These are phyloP conservation scores for Siniperca scherzeri DNA, from an alignment of 2,797 vertebrate genomes.

Conservation along the genomic window DNA sequence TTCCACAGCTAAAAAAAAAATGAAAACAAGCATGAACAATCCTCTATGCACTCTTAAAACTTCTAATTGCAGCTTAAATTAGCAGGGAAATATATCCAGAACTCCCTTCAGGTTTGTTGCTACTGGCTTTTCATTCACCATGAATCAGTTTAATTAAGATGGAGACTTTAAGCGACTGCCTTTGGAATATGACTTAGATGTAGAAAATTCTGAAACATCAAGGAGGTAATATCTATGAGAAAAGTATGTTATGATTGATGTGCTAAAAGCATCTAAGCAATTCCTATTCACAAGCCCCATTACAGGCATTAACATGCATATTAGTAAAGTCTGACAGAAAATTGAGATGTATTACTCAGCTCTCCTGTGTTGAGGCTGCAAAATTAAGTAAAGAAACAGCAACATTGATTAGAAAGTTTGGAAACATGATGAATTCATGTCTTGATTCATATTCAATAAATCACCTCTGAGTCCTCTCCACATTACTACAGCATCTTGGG, in stretches of 20 bases:
- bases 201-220: neutral
- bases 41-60: neutral
- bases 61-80: conserved; percentile 15
- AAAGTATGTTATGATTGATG: neutral
- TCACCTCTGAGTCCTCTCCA: neutral
- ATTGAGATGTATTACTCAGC: neutral
- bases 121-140: conserved; percentile 14
- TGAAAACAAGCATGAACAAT: neutral
- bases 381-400: conserved; percentile 1
- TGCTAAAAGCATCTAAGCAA: conserved; percentile 2
- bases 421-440: conserved; percentile 17
- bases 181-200: neutral
- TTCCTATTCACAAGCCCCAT: neutral
- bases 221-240: neutral
- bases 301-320: neutral
- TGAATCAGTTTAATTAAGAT: conserved; percentile 2
- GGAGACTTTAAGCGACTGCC: neutral
- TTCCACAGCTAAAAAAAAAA: neutral
- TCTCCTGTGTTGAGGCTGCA: neutral
- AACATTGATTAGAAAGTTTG: neutral
- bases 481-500: neutral
- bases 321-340: neutral
- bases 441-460: conserved; percentile 26
- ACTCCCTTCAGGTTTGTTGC: conserved; percentile 22
- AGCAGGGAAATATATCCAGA: neutral